Evolutionary conservation across 1,140 invertebrate species (phyloP), one percentile per base, ranked within the genome.

Genomic region (Penaeus chinensis): DNA sequence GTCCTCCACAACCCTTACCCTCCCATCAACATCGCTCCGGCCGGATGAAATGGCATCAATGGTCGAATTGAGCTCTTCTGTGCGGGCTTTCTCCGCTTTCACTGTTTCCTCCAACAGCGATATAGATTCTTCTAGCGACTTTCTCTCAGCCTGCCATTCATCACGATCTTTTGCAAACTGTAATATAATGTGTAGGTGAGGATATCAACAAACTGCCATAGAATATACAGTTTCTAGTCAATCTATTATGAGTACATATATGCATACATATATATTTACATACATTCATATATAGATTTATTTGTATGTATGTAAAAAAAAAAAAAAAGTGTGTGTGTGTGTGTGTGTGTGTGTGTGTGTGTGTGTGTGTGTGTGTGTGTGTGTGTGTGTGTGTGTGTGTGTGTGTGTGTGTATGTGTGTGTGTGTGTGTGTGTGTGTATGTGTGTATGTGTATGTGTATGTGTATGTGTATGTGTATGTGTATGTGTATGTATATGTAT

Each of bases 91-190:
- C 22, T 82, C 47, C 3, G 80, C 80, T n/a, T 0, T 47, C 19
- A 87, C 74, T 20, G 82, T 81, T 60, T 82, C 86, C 27, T 62
- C 61, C 61, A 82, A 65, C 20, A 13, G 47, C 32, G 13, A 32
- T 47, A 65, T 5, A 8, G 54, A n/a, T 61, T 87, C 82, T 54
- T 66, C 69, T n/a, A 77, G 69, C n/a, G 54, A 22, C 27, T 32
- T 42, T 78, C 77, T 82, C 62, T 87, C 86, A 27, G 79, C 18
- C 32, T 32, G 18, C 86, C 86, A 87, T 37, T 83, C 76, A 18
- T 77, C 80, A 27, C 82, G 66, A 42, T 87, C 86, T 61, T 60
- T n/a, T 27, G 69, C 60, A 18, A 87, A 63, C 86, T 87, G 80
- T 18, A 20, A 37, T 77, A 27, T 18, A 42, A 76, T 10, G 62